Base-by-base conservation (phyloP, 2,113 vertebrate species). In the Phainopepla nitens region DNA sequence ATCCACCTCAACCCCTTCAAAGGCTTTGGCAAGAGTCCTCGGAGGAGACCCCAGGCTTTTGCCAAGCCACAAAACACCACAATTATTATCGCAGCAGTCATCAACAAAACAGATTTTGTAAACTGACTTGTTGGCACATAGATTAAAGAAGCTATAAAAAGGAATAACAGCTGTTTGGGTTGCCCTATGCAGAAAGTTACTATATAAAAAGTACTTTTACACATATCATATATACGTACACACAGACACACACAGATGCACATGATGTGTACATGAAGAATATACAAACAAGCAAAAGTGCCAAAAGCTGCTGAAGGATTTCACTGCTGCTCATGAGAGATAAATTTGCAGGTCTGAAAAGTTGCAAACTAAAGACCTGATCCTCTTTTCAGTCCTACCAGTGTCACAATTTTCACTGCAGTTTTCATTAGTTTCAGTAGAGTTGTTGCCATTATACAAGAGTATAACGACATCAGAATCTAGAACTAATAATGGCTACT, bases 41-140 rank as follows among this genome's bases (percentile, higher is more conserved):
- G 69, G 98, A 98, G 98, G 98, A 98, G 98, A 98, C 98, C 98
- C 98, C 97, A 97, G 94, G 97, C 97, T 98, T 98, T 98, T 98
- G 98, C 98, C 98, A 99, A 99, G 98, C 98, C 98, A 98, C 98
- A 98, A 98, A 98, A 98, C 97, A 98, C 97, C 98, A 98, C 98
- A 97, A 98, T 98, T 98, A 98, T 98, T 98, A 98, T 98, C 98
- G 89, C 97, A 97, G 97, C 98, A 98, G 98, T 98, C 97, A 98
- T 98, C 98, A 98, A 98, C 98, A 98, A 98, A 98, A 98, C 98
- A 98, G 98, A 98, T 98, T 98, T 97, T 98, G 98, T 98, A 98
- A 98, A 98, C 98, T 98, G 97, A 98, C 98, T 98, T 98, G 97
- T 98, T 98, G 98, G 98, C 98, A 98, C 98, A 97, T 97, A 98